phyloP scores from a whole-genome alignment of 2,113 vertebrate genomes.

The Hemiscyllium ocellatum region DNA sequence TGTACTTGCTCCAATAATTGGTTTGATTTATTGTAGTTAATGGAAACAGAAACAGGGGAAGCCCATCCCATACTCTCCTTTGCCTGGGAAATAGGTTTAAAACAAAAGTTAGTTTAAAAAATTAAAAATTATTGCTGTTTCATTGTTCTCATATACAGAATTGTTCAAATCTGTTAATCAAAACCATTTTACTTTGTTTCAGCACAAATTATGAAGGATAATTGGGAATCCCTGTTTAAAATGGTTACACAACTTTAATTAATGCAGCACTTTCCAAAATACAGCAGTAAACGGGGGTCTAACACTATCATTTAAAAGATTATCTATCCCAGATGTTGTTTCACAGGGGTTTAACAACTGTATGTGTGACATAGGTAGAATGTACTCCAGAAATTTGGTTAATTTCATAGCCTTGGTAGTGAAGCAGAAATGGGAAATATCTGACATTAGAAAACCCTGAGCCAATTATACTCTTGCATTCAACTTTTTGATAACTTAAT shows the following conservation, averaged over 20 bases:
- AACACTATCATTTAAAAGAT: neutral
- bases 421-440: neutral
- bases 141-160: neutral
- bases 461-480: neutral
- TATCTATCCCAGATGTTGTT: neutral
- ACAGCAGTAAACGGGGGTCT: neutral
- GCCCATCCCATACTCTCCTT: neutral
- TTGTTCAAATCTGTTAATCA: neutral
- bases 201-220: neutral
- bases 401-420: neutral
- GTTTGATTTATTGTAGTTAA: too few species aligned
- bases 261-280: neutral
- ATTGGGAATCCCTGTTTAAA: neutral
- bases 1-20: neutral
- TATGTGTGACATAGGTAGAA: neutral
- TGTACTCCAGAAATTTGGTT: neutral
- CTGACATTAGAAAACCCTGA: neutral
- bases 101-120: neutral
- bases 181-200: neutral
- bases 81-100: neutral
- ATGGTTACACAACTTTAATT: neutral
- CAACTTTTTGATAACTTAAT: neutral
- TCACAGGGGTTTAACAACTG: neutral
- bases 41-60: neutral
- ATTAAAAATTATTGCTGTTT: neutral